These are phyloP conservation scores for Drosophila serrata DNA, from an alignment of 1,140 invertebrate genomes.

Conservation along the genomic window DNA sequence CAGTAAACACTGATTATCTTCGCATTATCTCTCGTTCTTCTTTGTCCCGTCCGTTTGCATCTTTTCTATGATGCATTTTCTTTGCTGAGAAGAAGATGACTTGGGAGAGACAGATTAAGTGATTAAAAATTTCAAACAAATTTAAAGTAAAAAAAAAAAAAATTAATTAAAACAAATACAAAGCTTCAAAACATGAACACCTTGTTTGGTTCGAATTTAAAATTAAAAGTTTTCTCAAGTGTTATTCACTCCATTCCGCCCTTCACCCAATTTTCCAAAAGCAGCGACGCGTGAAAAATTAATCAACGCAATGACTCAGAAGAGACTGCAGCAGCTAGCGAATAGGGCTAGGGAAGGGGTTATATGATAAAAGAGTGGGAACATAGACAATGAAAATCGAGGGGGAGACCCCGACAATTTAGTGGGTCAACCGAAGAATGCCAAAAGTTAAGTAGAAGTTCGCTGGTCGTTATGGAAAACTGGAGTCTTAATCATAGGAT, in stretches of 20 bases:
- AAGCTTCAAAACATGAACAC: not conserved
- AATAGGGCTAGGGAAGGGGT: conserved; percentile 4
- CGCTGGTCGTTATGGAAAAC: not conserved
- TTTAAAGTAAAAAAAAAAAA: conserved; percentile 2
- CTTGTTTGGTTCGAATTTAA: not conserved
- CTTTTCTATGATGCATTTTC: conserved; percentile 28
- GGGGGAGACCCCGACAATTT: conserved; percentile 9
- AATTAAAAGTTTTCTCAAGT: no score
- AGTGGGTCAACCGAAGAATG: conserved; percentile 12
- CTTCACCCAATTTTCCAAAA: conserved; percentile 37
- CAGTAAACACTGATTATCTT: conserved; percentile 14
- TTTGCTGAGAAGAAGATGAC: conserved; percentile 3
- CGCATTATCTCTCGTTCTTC: conserved; percentile 9
- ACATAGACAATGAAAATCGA: not conserved
- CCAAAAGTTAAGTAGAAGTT: conserved; percentile 9
- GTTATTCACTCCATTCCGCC: conserved; percentile 25
- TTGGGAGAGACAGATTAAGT: not conserved
- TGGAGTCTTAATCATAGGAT: not conserved
- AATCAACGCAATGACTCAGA: conserved; percentile 40
- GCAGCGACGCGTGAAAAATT: conserved; percentile 43
- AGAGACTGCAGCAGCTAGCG: conserved; percentile 16
- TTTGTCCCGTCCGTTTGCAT: not conserved
- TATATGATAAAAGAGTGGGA: conserved; percentile 5
- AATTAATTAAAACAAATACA: not conserved
- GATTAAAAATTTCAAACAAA: not conserved